These are phyloP conservation scores for Thymelicus acteon DNA, from an alignment of 2,888 invertebrate genomes.

Conservation along the genomic window DNA sequence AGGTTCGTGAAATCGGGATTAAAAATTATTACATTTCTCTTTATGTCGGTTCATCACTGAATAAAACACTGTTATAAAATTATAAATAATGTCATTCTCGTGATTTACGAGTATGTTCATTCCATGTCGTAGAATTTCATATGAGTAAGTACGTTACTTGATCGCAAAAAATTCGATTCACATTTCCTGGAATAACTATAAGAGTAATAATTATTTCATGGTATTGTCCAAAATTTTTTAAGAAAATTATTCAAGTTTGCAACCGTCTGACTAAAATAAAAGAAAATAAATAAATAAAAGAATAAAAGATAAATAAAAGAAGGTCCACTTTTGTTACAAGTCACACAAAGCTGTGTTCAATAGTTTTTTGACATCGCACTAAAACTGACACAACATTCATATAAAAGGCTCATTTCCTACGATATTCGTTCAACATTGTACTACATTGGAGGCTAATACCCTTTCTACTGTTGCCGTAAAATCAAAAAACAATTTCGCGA, in stretches of 20 bases:
- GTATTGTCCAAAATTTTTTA: too few relatives aligned
- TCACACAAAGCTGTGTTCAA: not conserved
- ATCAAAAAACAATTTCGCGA: conserved; percentile 73
- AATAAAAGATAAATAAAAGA: too few relatives aligned
- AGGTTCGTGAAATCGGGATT: conserved; percentile 65
- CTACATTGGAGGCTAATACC: conserved; percentile 44
- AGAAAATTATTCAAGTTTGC: too few relatives aligned
- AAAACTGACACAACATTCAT: conserved; percentile 13
- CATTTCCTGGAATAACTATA: too few relatives aligned
- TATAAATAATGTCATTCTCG: not conserved
- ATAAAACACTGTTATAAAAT: conserved; percentile 9
- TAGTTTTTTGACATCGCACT: not conserved
- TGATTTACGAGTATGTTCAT: too few relatives aligned
- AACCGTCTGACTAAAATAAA: too few relatives aligned
- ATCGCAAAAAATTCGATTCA: too few relatives aligned
- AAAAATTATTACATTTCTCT: conserved; percentile 62
- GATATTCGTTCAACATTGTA: conserved; percentile 19
- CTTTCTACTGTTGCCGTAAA: conserved; percentile 53
- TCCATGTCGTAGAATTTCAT: too few relatives aligned
- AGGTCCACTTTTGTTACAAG: too few relatives aligned
- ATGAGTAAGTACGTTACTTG: too few relatives aligned
- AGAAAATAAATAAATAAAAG: too few relatives aligned
- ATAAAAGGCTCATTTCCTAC: conserved; percentile 14
- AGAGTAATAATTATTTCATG: too few relatives aligned
- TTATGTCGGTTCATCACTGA: conserved; percentile 39